Conservation (phyloP, 2,888 invertebrate genomes). For the Drosophila affinis region DNA sequence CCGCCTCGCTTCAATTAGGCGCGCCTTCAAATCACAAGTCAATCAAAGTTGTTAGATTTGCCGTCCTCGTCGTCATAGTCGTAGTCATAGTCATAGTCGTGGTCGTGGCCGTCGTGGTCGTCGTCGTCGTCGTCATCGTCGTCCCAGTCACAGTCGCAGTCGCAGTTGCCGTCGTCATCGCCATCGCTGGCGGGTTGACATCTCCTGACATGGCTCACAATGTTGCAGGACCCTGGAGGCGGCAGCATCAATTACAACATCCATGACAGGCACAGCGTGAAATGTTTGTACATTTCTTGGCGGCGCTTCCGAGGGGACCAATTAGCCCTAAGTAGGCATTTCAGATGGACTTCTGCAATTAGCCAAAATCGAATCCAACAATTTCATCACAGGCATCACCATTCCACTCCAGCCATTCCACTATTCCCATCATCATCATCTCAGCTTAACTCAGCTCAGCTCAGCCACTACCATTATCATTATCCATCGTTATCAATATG, state of each 20-base stretch:
- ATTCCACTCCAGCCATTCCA: slow-evolving; percentile 14
- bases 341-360: slow-evolving; percentile 75
- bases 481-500: slow-evolving; percentile 33
- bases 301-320: slow-evolving; percentile 80
- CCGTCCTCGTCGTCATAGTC: slow-evolving; percentile 58
- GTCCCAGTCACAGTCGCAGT: slow-evolving; percentile 22
- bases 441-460: not conserved
- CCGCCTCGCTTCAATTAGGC: slow-evolving; percentile 80
- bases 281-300: slow-evolving; percentile 79
- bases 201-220: slow-evolving; percentile 74
- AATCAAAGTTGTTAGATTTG: slow-evolving; percentile 82
- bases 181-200: slow-evolving; percentile 62
- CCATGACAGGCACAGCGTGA: slow-evolving; percentile 83
- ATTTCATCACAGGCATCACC: slow-evolving; percentile 67
- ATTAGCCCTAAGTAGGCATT: slow-evolving; percentile 78
- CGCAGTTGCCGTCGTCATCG: slow-evolving; percentile 24
- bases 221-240: slow-evolving; percentile 51
- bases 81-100: slow-evolving; percentile 34
- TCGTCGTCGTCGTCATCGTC: slow-evolving; percentile 18
- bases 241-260: slow-evolving; percentile 82
- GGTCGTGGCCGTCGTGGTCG: slow-evolving; percentile 22
- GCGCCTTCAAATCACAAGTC: slow-evolving; percentile 82
- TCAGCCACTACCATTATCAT: slow-evolving; percentile 39
- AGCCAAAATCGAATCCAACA: slow-evolving; percentile 78
- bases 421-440: slow-evolving; percentile 15